These are phyloP conservation scores for Premnoplex brunnescens DNA, from an alignment of 2,797 vertebrate genomes.

Conservation along the genomic window DNA sequence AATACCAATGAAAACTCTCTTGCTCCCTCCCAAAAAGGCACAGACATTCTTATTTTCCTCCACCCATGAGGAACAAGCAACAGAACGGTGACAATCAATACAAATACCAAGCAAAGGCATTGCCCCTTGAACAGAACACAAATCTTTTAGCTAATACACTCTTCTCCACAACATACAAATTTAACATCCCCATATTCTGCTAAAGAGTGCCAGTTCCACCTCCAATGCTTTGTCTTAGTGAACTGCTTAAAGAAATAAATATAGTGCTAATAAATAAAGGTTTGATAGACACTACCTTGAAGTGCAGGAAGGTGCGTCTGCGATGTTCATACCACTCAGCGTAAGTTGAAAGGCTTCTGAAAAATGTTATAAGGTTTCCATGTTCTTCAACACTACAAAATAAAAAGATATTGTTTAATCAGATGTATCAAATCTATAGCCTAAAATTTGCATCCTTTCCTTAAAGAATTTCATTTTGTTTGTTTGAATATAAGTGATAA, in stretches of 20 bases:
- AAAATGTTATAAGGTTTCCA: slow-evolving; percentile 82
- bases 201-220: background rate
- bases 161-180: background rate
- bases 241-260: background rate
- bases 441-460: background rate
- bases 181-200: background rate
- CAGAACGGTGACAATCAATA: background rate
- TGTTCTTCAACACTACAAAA: slow-evolving; percentile 83
- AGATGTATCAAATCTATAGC: background rate
- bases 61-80: background rate
- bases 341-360: slow-evolving; percentile 83
- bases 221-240: background rate
- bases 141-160: background rate
- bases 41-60: background rate
- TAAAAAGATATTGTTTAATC: background rate
- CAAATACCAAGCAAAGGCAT: background rate
- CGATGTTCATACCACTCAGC: slow-evolving; percentile 83
- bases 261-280: background rate
- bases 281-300: slow-evolving; percentile 81
- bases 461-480: background rate
- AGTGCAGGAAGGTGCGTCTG: slow-evolving; percentile 81
- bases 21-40: background rate
- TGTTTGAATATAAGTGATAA: background rate
- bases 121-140: background rate
- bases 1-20: background rate